Evolutionary conservation across 2,888 invertebrate genomes (phyloP).

Genomic region (Stenoptilia bipunctidactyla): DNA sequence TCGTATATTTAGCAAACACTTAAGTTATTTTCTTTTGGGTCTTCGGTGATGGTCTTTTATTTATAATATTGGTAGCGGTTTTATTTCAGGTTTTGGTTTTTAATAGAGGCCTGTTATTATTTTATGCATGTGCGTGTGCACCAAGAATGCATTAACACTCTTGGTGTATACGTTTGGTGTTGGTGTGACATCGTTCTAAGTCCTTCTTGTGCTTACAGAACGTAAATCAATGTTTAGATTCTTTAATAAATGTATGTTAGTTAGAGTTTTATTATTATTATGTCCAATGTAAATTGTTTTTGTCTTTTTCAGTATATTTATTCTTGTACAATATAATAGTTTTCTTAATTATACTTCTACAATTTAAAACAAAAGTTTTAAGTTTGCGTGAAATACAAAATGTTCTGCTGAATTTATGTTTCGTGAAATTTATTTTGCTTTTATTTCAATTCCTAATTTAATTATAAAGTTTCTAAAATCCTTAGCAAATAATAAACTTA

Average conservation of each 20-base stretch:
- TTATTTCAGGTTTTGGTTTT: conserved; percentile 23
- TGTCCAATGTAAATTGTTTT: too few species aligned
- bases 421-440: too few species aligned
- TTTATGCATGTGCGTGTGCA: conserved; percentile 33
- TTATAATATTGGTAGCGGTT: neutral
- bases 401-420: too few species aligned
- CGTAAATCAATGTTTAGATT: neutral
- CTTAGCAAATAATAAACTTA: too few species aligned
- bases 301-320: too few species aligned
- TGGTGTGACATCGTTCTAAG: conserved; percentile 57
- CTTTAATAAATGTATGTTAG: neutral
- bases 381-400: conserved; percentile 47
- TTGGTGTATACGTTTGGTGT: conserved; percentile 32
- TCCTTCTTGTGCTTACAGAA: neutral
- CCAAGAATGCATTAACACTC: conserved; percentile 16
- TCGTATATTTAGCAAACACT: conserved; percentile 51
- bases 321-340: too few species aligned
- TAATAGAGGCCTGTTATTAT: conserved; percentile 17
- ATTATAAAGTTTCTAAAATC: too few species aligned
- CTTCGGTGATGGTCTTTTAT: conserved; percentile 3
- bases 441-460: too few species aligned
- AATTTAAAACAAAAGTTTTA: too few species aligned
- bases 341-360: too few species aligned
- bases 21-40: conserved; percentile 36
- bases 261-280: neutral